phyloP scores from a whole-genome alignment of 2,888 invertebrate species.

The Zootermopsis nevadensis region DNA sequence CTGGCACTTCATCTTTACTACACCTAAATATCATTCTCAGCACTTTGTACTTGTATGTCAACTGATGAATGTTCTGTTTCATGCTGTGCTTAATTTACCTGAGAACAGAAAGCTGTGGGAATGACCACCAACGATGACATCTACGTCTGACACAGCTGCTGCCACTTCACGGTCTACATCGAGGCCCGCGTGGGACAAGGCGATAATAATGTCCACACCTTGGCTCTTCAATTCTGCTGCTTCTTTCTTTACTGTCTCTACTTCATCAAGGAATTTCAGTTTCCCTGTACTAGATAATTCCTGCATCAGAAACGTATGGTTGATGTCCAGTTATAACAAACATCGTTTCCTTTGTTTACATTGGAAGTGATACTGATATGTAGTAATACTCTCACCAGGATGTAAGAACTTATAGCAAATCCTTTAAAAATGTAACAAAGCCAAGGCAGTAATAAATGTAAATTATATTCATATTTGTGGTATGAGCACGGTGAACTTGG shows the following conservation, averaged over 20 bases:
- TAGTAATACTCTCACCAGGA: no score
- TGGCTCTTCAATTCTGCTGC: slow-evolving; percentile 70
- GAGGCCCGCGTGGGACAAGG: slow-evolving; percentile 85
- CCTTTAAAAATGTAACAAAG: no score
- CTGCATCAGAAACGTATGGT: slow-evolving; percentile 62
- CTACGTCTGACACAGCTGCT: slow-evolving; percentile 72
- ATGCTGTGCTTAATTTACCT: slow-evolving; percentile 45
- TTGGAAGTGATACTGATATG: slow-evolving; percentile 66
- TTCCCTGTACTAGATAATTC: slow-evolving; percentile 74
- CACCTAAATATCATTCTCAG: no score
- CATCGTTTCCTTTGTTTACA: slow-evolving; percentile 63
- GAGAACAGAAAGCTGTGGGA: slow-evolving; percentile 84
- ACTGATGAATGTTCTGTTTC: no score
- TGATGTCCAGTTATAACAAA: neutral
- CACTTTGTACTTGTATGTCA: no score
- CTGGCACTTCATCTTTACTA: no score
- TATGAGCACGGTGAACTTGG: no score
- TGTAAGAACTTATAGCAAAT: no score
- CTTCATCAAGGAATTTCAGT: slow-evolving; percentile 77
- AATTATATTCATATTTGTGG: no score
- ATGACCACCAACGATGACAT: slow-evolving; percentile 88
- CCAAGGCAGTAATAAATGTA: no score
- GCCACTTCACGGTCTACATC: slow-evolving; percentile 65
- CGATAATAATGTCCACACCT: slow-evolving; percentile 81
- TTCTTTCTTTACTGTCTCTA: slow-evolving; percentile 74